These are phyloP conservation scores for Cryptocephalus moraei DNA, from an alignment of 2,888 invertebrate species.

Conservation along the genomic window DNA sequence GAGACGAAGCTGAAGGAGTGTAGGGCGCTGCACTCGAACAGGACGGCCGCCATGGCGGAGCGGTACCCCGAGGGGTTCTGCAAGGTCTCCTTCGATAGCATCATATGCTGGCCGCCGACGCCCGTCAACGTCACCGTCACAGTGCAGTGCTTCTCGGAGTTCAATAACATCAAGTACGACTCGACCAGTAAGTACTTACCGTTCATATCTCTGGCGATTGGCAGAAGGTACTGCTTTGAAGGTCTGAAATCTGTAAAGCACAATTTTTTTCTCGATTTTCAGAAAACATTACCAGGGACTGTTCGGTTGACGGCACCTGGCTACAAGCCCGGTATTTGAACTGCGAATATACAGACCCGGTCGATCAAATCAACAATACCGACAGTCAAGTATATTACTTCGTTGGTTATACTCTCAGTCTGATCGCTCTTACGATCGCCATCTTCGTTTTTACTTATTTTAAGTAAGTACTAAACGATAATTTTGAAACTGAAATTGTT, in stretches of 20 bases:
- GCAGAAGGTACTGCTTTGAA: no score
- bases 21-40: constrained; percentile 15
- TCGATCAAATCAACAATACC: background rate
- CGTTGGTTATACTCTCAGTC: constrained; percentile 8
- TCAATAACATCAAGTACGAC: constrained; percentile 70
- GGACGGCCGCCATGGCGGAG: constrained; percentile 13
- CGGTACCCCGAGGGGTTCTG: constrained; percentile 39
- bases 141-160: constrained; percentile 68
- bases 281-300: constrained; percentile 11
- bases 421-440: constrained; percentile 8
- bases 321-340: constrained; percentile 4
- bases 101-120: constrained; percentile 79
- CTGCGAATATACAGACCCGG: constrained; percentile 3
- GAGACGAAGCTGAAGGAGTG: constrained; percentile 17
- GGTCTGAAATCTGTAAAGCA: background rate
- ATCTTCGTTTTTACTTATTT: constrained; percentile 10
- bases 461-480: constrained; percentile 7
- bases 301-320: constrained; percentile 7
- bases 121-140: constrained; percentile 55
- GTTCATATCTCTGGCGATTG: no score
- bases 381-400: constrained; percentile 4
- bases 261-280: constrained; percentile 4
- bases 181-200: constrained; percentile 61
- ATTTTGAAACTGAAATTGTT: background rate
- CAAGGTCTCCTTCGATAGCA: constrained; percentile 60